Evolutionary conservation across 2,113 vertebrate species (phyloP), one percentile per base, ranked within the genome.

Genomic region (Hippocampus zosterae): DNA sequence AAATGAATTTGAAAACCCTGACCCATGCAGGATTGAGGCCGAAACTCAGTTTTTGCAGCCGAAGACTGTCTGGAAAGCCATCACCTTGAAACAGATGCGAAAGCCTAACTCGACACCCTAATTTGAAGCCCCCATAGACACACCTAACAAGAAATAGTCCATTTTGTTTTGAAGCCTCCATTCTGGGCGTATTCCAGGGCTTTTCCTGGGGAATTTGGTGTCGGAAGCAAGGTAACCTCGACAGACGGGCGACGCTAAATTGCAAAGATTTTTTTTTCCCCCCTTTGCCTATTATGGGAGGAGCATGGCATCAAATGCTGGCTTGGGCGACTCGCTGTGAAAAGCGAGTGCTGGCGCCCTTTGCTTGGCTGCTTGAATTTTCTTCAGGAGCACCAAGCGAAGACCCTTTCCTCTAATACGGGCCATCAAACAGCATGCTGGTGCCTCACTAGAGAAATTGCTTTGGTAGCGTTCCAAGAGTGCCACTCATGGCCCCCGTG

Each of bases 391-490:
- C 23, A 57, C 11, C 55, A 13, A 57, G 27, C 27, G 55, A 57
- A 57, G 55, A 57, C 55, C 11, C 55, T 16, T 15, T 57, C 55
- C 55, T 57, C 55, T 57, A 57, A 57, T 57, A 57, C 23, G 55
- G 12, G 23, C 55, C 55, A 57, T 59, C 69, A 72, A 66, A 46
- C 55, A 57, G 55, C 55, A 57, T 8, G 55, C 55, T 3, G 23
- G 65, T 62, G 25, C 68, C 65, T 56, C 80, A 81, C 81, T 77
- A 81, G 72, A 75, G 80, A 42, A 71, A 74, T 73, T 52, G 18
- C 82, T 81, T 86, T 91, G 90, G 87, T 84, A 77, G 69, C 37
- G 78, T 87, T 91, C 90, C 90, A 90, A 75, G 73, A 84, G 78
- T 68, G 77, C 84, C 81, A 60, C 72, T 84, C 75, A 81, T 81